Conservation (phyloP, 53 echinoderm and acorn worm genomes). For the Luidia sarsii region DNA sequence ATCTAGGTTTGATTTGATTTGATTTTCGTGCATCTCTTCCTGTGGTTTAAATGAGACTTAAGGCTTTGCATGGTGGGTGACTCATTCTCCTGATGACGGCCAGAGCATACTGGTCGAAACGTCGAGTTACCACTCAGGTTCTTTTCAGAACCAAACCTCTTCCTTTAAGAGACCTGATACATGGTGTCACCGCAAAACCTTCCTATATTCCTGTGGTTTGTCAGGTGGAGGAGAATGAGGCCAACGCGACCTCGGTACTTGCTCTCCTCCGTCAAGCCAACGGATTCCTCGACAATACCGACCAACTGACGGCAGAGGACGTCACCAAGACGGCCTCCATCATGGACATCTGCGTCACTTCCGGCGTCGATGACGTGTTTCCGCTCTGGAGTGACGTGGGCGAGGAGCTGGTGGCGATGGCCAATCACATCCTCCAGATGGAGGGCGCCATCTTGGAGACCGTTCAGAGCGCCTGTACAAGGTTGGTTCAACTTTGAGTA, state of each 20-base stretch:
- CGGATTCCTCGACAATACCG: constrained; percentile 40
- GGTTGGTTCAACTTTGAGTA: constrained; percentile 40
- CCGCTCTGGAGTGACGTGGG: constrained; percentile 54
- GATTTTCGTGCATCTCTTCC: too few species aligned
- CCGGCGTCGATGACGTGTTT: constrained; percentile 69
- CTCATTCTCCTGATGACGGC: too few species aligned
- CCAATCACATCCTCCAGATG: constrained; percentile 68
- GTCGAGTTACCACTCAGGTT: too few species aligned
- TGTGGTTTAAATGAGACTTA: too few species aligned
- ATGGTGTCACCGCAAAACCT: too few species aligned
- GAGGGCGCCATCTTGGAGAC: constrained; percentile 34
- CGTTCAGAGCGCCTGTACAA: constrained; percentile 67
- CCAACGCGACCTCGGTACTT: constrained; percentile 30
- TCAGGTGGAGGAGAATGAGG: constrained; percentile 7
- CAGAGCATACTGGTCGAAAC: too few species aligned
- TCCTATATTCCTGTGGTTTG: background rate
- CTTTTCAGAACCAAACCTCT: too few species aligned
- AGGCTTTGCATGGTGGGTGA: too few species aligned
- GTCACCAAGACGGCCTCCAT: constrained; percentile 62
- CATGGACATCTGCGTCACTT: constrained; percentile 64
- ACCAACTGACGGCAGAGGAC: constrained; percentile 57
- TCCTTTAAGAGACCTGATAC: too few species aligned
- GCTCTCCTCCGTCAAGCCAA: constrained; percentile 58
- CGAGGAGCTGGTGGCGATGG: constrained; percentile 56
- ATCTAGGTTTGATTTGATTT: too few species aligned